Percentiles rank a stretch among this genome's conserved stretches.
phyloP scores from a whole-genome alignment of 1,140 invertebrate species.

The Saccostrea glomerata region DNA sequence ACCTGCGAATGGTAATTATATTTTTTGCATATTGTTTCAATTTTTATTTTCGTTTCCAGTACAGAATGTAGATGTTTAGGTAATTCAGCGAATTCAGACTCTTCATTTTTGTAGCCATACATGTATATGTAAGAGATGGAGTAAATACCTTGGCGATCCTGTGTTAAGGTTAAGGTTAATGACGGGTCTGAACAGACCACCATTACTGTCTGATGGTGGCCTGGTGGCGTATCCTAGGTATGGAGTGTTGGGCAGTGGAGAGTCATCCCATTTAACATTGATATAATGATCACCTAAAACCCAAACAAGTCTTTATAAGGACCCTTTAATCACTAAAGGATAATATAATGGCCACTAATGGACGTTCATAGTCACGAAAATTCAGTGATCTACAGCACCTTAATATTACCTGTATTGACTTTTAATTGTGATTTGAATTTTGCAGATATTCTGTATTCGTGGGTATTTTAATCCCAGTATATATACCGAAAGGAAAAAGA shows the following conservation, averaged over 20 bases:
- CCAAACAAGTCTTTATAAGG: not conserved
- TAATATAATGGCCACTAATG: too few species aligned
- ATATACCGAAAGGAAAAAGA: too few species aligned
- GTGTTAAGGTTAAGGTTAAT: constrained; percentile 9
- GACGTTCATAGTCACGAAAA: too few species aligned
- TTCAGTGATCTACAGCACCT: too few species aligned
- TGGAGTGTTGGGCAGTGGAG: constrained; percentile 81
- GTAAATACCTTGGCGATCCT: constrained; percentile 45
- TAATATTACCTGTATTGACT: too few species aligned
- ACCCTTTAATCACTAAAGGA: too few species aligned
- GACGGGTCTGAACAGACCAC: not conserved
- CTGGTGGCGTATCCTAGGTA: constrained; percentile 70
- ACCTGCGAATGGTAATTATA: not conserved
- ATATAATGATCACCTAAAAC: constrained; percentile 80
- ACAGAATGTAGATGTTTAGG: not conserved
- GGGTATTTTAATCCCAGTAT: too few species aligned
- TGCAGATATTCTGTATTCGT: too few species aligned
- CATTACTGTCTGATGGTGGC: constrained; percentile 45
- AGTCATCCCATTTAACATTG: constrained; percentile 81
- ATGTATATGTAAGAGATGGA: not conserved
- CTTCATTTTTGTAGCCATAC: not conserved
- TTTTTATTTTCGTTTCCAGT: not conserved
- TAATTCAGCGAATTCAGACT: not conserved
- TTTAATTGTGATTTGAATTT: too few species aligned
- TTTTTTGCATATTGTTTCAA: too few species aligned